These are phyloP conservation scores for Platanista minor DNA, from an alignment of 2,113 vertebrate species.

Conservation along the genomic window DNA sequence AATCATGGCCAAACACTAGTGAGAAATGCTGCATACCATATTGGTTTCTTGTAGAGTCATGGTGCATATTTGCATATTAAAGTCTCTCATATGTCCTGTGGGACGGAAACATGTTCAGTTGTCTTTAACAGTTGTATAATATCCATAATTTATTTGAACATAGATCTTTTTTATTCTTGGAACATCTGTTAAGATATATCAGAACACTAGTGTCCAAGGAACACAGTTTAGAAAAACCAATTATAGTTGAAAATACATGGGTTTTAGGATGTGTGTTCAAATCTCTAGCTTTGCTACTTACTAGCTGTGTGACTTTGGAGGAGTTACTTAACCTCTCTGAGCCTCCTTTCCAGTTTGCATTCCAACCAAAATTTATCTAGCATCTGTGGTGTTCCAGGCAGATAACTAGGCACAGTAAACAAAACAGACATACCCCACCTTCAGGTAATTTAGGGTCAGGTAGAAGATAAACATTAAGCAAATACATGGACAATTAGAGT, in stretches of 20 bases:
- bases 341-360: neutral
- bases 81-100: neutral
- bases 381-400: neutral
- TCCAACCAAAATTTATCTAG: neutral
- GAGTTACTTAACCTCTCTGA: neutral
- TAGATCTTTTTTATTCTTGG: neutral
- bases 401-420: neutral
- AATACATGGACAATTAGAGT: neutral
- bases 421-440: neutral
- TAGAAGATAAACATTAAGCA: neutral
- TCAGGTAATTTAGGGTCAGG: neutral
- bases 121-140: neutral
- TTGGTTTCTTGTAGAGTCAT: neutral
- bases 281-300: neutral
- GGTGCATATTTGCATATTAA: neutral
- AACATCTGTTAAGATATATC: neutral
- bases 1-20: neutral
- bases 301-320: neutral
- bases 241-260: neutral
- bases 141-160: neutral
- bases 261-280: neutral
- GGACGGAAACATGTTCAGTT: neutral
- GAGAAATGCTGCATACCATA: neutral
- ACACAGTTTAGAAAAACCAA: neutral
- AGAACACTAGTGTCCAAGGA: neutral